Percentiles rank a stretch among this genome's conserved stretches.
Evolutionary conservation across 2,797 vertebrate species (phyloP).

Genomic region (Thripadectes ignobilis): DNA sequence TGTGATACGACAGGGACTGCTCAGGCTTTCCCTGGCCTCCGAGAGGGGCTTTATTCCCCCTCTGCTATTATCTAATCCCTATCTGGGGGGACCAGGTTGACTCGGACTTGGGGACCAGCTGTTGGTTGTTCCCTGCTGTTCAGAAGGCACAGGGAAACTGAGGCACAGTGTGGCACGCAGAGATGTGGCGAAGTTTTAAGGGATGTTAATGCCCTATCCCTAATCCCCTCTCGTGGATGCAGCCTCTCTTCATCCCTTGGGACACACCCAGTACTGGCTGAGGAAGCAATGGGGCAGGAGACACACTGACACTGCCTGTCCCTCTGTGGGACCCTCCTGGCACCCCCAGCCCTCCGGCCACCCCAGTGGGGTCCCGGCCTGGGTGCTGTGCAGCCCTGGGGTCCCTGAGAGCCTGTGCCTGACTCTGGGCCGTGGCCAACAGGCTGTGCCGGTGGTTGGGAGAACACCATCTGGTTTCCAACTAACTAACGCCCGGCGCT

Average conservation of each 20-base stretch:
- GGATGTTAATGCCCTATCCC: neutral
- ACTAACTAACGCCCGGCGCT: slow-evolving; percentile 39
- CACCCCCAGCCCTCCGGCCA: neutral
- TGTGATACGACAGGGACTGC: neutral
- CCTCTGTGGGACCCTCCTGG: neutral
- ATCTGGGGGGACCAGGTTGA: rapidly evolving
- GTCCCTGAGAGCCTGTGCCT: neutral
- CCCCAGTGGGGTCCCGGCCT: neutral
- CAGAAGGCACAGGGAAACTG: neutral
- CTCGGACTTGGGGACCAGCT: slow-evolving; percentile 36
- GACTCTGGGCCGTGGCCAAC: neutral
- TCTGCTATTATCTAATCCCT: neutral
- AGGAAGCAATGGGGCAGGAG: neutral
- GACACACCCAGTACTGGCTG: rapidly evolving
- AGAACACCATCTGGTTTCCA: slow-evolving; percentile 64
- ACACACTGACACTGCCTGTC: neutral
- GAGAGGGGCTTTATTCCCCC: neutral
- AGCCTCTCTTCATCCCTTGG: neutral
- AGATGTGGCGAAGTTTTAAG: rapidly evolving
- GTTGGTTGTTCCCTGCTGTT: neutral
- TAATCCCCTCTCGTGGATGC: neutral
- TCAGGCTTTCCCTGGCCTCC: neutral
- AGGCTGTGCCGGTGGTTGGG: neutral
- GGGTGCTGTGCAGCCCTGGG: neutral
- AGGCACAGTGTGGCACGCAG: neutral